These are phyloP conservation scores for Pterobdella sp. DNA, from an alignment of 2,888 invertebrate genomes.

Conservation along the genomic window DNA sequence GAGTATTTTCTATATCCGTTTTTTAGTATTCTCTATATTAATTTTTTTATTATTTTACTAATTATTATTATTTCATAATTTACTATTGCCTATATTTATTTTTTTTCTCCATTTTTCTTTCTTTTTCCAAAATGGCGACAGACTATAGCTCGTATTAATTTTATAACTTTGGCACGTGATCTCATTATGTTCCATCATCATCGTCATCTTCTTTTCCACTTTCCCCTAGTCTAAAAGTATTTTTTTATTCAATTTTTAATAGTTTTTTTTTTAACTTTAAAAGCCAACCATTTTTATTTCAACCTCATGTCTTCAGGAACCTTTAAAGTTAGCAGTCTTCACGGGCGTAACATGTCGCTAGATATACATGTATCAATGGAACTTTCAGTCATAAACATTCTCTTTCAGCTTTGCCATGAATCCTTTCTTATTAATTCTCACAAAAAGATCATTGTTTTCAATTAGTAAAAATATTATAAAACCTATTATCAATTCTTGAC, in stretches of 20 bases:
- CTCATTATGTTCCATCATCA: conserved; percentile 7
- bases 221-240: background rate
- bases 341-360: too few species aligned
- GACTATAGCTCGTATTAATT: conserved; percentile 15
- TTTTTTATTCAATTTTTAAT: background rate
- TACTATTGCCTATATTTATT: background rate
- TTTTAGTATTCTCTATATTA: background rate
- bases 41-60: background rate
- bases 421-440: background rate
- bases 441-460: background rate
- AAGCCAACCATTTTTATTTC: background rate
- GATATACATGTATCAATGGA: too few species aligned
- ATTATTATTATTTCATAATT: conserved; percentile 5
- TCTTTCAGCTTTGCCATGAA: background rate
- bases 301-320: too few species aligned
- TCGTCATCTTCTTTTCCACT: background rate
- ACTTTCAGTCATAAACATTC: background rate
- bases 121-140: conserved; percentile 10
- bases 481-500: too few species aligned
- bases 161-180: conserved; percentile 13
- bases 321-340: too few species aligned
- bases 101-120: background rate
- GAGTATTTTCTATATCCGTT: background rate
- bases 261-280: background rate
- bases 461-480: too few species aligned